phyloP scores from a whole-genome alignment of 2,797 vertebrate genomes.

The Gymnoscopelus microlampas region DNA sequence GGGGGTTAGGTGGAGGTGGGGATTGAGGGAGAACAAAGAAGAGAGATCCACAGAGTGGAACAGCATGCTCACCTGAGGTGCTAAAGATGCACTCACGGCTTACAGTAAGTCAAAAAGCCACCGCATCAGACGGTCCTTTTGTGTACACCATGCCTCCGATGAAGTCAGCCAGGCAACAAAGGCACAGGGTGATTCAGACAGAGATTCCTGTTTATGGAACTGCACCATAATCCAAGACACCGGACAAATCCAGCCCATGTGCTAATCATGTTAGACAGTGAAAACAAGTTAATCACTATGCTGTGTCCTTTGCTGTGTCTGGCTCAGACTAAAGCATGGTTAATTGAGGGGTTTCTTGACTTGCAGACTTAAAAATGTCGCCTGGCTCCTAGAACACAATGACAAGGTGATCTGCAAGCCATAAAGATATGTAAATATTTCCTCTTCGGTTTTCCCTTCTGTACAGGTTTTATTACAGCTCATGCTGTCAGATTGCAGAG shows the following conservation, averaged over 20 bases:
- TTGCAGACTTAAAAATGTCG: slow-evolving; percentile 41
- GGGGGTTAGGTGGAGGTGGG: slow-evolving; percentile 17
- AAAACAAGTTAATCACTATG: slow-evolving; percentile 54
- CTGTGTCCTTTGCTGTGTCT: slow-evolving; percentile 23
- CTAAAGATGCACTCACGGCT: background rate
- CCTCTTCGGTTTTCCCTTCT: slow-evolving; percentile 34
- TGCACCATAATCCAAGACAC: background rate
- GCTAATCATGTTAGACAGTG: slow-evolving; percentile 51
- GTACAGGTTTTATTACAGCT: slow-evolving; percentile 32
- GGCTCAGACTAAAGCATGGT: slow-evolving; percentile 39
- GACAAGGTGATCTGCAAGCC: slow-evolving; percentile 40
- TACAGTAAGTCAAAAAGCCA: too few relatives aligned
- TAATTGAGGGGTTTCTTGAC: slow-evolving; percentile 50
- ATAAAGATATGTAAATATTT: slow-evolving; percentile 40
- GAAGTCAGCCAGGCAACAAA: background rate
- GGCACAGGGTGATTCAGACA: background rate
- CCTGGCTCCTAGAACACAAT: slow-evolving; percentile 41
- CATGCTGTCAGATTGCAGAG: slow-evolving; percentile 33
- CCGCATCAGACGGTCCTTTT: too few relatives aligned
- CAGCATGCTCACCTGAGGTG: background rate
- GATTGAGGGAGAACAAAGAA: slow-evolving; percentile 36
- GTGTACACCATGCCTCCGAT: background rate
- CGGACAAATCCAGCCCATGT: slow-evolving; percentile 33
- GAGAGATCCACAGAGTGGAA: slow-evolving; percentile 13
- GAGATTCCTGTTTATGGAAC: slow-evolving; percentile 6